A percentile compares a stretch with the other conserved stretches of the same genome.
Evolutionary conservation across 1,140 invertebrate species (phyloP).

Genomic region (Dendrolimus kikuchii): DNA sequence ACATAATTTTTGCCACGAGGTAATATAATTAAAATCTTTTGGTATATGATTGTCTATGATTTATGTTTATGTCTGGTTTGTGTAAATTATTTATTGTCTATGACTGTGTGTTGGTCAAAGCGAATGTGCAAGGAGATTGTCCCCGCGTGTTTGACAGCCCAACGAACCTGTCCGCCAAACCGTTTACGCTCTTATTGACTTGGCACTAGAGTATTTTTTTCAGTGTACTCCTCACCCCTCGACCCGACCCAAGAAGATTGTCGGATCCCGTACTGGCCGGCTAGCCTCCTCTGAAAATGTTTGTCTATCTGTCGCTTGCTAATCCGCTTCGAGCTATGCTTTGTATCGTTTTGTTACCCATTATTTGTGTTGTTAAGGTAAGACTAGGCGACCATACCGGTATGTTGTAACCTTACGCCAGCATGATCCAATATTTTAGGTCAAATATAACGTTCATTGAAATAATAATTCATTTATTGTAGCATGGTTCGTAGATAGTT

Average conservation of each 20-base stretch:
- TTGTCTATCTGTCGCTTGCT: conserved; percentile 48
- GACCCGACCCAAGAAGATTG: conserved; percentile 55
- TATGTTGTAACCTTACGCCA: conserved; percentile 12
- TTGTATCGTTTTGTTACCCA: conserved; percentile 22
- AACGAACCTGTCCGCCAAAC: conserved; percentile 39
- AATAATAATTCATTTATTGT: no score
- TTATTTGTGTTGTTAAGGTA: conserved; percentile 22
- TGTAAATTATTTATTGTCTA: no score
- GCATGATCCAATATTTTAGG: conserved; percentile 14
- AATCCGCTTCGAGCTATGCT: conserved; percentile 54
- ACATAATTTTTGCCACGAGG: no score
- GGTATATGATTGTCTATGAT: no score
- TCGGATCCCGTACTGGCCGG: conserved; percentile 58
- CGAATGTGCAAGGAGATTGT: no score
- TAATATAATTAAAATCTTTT: no score
- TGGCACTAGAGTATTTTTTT: conserved; percentile 73
- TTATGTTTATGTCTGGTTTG: no score
- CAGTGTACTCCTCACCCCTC: conserved; percentile 69
- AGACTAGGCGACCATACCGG: conserved; percentile 14
- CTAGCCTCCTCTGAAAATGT: conserved; percentile 62
- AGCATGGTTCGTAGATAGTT: no score
- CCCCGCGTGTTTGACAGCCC: conserved; percentile 10
- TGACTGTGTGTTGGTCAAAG: no score
- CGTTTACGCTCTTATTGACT: conserved; percentile 58
- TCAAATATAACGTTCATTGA: no score